These are phyloP conservation scores for Notodonta ziczac DNA, from an alignment of 2,888 invertebrate species.

Conservation along the genomic window DNA sequence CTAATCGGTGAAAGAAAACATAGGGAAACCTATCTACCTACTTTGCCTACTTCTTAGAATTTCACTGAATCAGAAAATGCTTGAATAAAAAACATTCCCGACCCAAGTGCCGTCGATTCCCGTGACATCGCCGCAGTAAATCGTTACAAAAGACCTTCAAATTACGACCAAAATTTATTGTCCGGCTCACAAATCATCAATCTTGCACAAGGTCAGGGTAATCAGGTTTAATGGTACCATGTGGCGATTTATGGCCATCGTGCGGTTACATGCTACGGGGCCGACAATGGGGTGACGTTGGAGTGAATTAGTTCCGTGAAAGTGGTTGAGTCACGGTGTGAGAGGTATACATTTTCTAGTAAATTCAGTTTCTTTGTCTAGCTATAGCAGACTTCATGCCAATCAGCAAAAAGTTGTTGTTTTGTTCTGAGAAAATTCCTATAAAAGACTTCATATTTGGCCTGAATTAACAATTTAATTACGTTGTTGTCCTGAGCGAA, in stretches of 20 bases:
- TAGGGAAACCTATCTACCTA: too few species aligned
- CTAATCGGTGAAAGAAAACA: too few species aligned
- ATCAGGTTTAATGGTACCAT: slow-evolving; percentile 48
- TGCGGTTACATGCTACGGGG: slow-evolving; percentile 34
- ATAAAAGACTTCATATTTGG: too few species aligned
- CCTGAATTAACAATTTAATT: too few species aligned
- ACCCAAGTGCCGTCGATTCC: background rate
- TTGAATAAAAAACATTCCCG: background rate
- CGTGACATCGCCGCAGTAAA: slow-evolving; percentile 25
- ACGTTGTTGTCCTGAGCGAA: too few species aligned
- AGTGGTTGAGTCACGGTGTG: slow-evolving; percentile 18
- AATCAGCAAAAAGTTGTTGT: too few species aligned
- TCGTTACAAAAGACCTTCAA: slow-evolving; percentile 39
- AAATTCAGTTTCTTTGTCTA: too few species aligned
- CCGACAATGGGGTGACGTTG: slow-evolving; percentile 32
- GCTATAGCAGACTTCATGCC: too few species aligned
- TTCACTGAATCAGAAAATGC: background rate
- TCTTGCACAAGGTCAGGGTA: slow-evolving; percentile 55
- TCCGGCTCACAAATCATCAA: slow-evolving; percentile 53
- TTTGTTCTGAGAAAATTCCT: too few species aligned
- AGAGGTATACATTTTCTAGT: background rate
- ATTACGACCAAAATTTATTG: slow-evolving; percentile 44
- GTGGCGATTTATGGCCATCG: slow-evolving; percentile 50
- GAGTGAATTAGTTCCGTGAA: slow-evolving; percentile 23
- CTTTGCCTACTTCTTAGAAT: too few species aligned